Evolutionary conservation across 2,113 vertebrate species (phyloP).

Genomic region (Pagrus major): DNA sequence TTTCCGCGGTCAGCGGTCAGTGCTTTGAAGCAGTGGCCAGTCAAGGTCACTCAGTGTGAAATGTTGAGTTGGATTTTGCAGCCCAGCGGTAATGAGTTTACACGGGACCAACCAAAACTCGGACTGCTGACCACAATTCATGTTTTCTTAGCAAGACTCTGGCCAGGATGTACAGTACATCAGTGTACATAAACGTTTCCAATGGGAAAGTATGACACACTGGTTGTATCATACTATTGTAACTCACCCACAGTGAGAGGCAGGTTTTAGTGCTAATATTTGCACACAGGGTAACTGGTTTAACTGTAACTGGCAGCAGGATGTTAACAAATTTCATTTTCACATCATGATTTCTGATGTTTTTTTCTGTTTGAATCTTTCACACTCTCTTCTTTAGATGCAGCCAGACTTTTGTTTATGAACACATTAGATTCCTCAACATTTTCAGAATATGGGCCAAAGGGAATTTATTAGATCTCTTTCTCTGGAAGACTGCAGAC

Average conservation of each 20-base stretch:
- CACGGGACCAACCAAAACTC: conserved; percentile 15
- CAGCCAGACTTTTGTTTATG: conserved; percentile 19
- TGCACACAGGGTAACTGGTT: not conserved
- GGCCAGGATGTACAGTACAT: not conserved
- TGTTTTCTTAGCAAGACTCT: not conserved
- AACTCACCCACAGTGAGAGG: not conserved
- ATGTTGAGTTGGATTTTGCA: conserved; percentile 34
- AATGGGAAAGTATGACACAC: not conserved
- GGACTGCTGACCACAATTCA: not conserved
- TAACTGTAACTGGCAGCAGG: not conserved
- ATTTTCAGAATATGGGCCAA: conserved; percentile 30
- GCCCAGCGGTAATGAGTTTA: conserved; percentile 47
- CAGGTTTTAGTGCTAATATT: conserved; percentile 5
- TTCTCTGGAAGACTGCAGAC: conserved; percentile 30
- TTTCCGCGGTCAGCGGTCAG: conserved; percentile 43
- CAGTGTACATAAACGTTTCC: not conserved
- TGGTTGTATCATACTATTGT: conserved; percentile 3
- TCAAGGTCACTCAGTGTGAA: conserved; percentile 47
- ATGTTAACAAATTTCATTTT: conserved; percentile 8
- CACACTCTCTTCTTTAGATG: not conserved
- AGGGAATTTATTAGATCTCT: conserved; percentile 44
- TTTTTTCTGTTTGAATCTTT: conserved; percentile 12
- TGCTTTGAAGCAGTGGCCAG: conserved; percentile 23
- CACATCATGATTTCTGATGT: conserved; percentile 8
- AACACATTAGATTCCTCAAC: conserved; percentile 29